These are phyloP conservation scores for Poecile atricapillus DNA, from an alignment of 2,113 vertebrate genomes.

Conservation along the genomic window DNA sequence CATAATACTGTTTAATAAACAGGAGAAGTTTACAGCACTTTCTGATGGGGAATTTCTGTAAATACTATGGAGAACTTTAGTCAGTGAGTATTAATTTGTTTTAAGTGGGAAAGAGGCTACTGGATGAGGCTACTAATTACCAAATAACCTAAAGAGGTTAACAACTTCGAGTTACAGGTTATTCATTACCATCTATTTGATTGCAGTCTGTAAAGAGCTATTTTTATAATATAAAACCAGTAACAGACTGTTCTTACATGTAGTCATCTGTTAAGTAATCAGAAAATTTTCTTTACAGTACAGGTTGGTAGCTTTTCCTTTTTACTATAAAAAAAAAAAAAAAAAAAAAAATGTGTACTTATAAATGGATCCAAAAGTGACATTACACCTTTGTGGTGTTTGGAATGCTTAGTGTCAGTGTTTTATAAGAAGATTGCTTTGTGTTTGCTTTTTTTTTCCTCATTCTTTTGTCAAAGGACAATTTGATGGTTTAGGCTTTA, in stretches of 20 bases:
- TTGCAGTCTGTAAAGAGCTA: background rate
- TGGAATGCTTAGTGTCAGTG: background rate
- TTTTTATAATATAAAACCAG: background rate
- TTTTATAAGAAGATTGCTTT: constrained; percentile 25
- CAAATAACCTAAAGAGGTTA: background rate
- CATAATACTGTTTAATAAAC: background rate
- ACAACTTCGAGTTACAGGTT: background rate
- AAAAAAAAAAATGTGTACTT: background rate
- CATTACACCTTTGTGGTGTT: background rate
- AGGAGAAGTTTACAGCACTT: background rate
- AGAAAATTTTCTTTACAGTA: background rate
- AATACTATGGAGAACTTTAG: background rate
- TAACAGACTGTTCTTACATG: background rate
- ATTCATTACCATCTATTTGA: background rate
- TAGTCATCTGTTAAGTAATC: background rate
- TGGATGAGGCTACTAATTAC: background rate
- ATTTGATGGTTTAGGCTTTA: constrained; percentile 50
- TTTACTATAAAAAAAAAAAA: background rate
- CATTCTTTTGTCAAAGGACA: constrained; percentile 40
- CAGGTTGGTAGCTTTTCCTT: background rate
- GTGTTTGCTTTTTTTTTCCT: background rate
- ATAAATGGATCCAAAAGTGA: background rate
- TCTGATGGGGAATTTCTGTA: background rate
- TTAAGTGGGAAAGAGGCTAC: background rate
- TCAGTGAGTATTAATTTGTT: background rate